Conservation (phyloP, 1,140 invertebrate species). For the Lepidurus packardi region DNA sequence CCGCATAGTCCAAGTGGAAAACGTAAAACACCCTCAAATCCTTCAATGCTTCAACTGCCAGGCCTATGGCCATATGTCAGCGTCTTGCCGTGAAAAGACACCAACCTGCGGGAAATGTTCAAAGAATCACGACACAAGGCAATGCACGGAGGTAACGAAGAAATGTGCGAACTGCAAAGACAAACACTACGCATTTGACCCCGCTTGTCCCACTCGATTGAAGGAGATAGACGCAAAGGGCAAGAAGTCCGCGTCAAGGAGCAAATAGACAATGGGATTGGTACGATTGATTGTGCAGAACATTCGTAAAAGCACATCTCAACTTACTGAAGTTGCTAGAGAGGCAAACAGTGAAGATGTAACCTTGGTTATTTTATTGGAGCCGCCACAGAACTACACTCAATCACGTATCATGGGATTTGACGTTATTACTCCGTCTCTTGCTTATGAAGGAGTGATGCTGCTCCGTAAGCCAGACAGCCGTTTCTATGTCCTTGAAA, state of each 20-base stretch:
- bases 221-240: background rate
- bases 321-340: background rate
- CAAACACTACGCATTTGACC: background rate
- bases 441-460: slow-evolving; percentile 9
- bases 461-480: background rate
- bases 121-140: slow-evolving; percentile 8
- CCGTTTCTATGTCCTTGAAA: background rate
- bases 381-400: background rate
- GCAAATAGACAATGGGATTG: background rate
- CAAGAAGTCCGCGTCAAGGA: background rate
- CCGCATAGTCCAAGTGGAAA: too few relatives aligned
- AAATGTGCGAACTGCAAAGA: slow-evolving; percentile 25
- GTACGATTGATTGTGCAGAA: background rate
- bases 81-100: background rate
- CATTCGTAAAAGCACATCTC: slow-evolving; percentile 3
- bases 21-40: too few relatives aligned
- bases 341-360: background rate
- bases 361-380: background rate
- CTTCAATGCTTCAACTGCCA: too few relatives aligned
- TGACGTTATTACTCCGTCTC: background rate
- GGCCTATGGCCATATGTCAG: too few relatives aligned
- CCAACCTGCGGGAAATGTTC: slow-evolving; percentile 14
- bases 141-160: background rate
- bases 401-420: background rate
- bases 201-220: background rate